These are phyloP conservation scores for Hemaris fuciformis DNA, from an alignment of 2,888 invertebrate genomes.

Conservation along the genomic window DNA sequence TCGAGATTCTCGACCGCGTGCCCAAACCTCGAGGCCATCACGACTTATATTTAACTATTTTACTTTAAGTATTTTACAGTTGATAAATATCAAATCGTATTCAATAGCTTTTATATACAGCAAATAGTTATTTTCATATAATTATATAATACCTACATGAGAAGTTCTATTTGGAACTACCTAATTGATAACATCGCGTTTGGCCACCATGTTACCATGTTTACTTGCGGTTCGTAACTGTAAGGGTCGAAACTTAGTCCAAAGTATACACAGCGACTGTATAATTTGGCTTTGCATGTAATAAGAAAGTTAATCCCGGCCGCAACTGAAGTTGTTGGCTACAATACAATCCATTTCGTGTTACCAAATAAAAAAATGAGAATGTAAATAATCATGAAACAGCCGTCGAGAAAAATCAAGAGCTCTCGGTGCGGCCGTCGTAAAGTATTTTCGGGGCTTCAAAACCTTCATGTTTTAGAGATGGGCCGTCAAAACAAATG, in stretches of 20 bases:
- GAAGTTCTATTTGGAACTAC: too few species aligned
- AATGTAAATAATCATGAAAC: conserved; percentile 44
- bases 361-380: conserved; percentile 27
- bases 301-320: background rate
- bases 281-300: conserved; percentile 8
- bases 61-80: background rate
- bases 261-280: background rate
- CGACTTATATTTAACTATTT: too few species aligned
- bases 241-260: background rate
- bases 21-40: too few species aligned
- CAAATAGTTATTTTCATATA: background rate
- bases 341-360: conserved; percentile 16
- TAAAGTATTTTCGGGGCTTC: conserved; percentile 55
- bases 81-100: background rate
- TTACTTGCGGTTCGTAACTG: conserved; percentile 7
- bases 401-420: conserved; percentile 49
- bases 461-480: conserved; percentile 60
- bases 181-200: conserved; percentile 1
- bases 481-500: conserved; percentile 73
- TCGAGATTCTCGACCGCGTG: too few species aligned
- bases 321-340: background rate
- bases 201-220: conserved; percentile 3
- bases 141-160: too few species aligned
- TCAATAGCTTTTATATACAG: background rate
- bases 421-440: conserved; percentile 38